Percentiles rank a stretch among this genome's conserved stretches.
Evolutionary conservation across 1,140 invertebrate species (phyloP).

Genomic region (Zaprionus ghesquierei): DNA sequence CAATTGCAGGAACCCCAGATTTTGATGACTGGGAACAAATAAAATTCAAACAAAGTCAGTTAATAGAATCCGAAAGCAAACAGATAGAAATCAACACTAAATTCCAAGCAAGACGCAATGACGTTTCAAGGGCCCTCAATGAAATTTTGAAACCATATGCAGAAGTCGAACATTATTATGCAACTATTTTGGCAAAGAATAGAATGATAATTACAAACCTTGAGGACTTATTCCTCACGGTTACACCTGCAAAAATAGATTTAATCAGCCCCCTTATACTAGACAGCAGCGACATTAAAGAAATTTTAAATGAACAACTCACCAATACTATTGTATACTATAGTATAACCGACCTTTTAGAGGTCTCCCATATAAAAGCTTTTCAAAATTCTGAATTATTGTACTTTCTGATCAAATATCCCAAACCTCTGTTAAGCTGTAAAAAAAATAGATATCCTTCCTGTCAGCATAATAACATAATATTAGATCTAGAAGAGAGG

Average conservation of each 20-base stretch:
- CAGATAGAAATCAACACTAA: conserved; percentile 14
- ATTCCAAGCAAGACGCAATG: conserved; percentile 10
- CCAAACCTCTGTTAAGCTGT: not conserved
- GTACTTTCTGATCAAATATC: conserved; percentile 9
- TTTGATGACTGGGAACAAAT: conserved; percentile 25
- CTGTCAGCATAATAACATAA: not conserved
- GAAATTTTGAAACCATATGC: conserved; percentile 2
- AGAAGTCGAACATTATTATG: conserved; percentile 6
- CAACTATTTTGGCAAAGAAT: conserved; percentile 7
- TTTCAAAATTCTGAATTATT: not conserved
- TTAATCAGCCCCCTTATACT: conserved; percentile 1
- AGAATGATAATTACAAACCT: conserved; percentile 11
- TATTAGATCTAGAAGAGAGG: too few relatives aligned
- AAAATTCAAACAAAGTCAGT: conserved; percentile 15
- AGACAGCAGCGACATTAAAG: conserved; percentile 5
- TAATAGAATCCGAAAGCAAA: conserved; percentile 17
- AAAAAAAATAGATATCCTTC: conserved; percentile 14
- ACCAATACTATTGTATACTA: conserved; percentile 21
- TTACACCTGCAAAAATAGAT: conserved; percentile 23
- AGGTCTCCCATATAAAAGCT: not conserved
- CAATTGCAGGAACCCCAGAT: conserved; percentile 6
- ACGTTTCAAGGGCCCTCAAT: not conserved
- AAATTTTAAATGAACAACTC: conserved; percentile 17
- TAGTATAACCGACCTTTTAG: conserved; percentile 4
- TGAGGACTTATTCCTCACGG: not conserved